Evolutionary conservation across 1,140 invertebrate genomes (phyloP).

Genomic region (Drosophila tropicalis): DNA sequence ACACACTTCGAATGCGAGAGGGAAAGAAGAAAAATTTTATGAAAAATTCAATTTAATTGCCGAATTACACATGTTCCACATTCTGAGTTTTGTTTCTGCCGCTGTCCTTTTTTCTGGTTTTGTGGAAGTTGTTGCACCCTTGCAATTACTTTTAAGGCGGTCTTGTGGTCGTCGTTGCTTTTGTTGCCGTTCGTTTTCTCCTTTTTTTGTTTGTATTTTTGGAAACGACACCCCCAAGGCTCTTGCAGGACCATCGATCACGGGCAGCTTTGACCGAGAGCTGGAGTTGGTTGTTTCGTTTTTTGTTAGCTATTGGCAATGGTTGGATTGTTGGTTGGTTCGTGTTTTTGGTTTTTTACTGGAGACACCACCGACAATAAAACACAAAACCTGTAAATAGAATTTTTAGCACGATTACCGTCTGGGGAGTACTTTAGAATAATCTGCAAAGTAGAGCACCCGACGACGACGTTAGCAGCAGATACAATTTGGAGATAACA

Average conservation of each 20-base stretch:
- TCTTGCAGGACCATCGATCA: constrained; percentile 70
- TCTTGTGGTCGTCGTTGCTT: constrained; percentile 16
- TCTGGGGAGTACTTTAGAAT: constrained; percentile 82
- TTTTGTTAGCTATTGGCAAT: constrained; percentile 67
- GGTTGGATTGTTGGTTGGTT: constrained; percentile 15
- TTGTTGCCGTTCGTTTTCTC: background rate
- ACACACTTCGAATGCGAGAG: constrained; percentile 10
- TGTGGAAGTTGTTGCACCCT: constrained; percentile 62
- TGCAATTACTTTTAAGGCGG: constrained; percentile 77
- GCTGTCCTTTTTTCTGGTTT: constrained; percentile 17
- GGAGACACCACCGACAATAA: constrained; percentile 70
- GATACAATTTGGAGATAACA: constrained; percentile 14
- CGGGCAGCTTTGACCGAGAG: constrained; percentile 75
- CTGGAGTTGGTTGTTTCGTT: constrained; percentile 69
- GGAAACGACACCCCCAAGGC: constrained; percentile 71
- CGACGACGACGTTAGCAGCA: constrained; percentile 34
- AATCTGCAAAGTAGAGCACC: constrained; percentile 72
- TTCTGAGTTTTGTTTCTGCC: constrained; percentile 56
- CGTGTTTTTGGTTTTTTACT: constrained; percentile 31
- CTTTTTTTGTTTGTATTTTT: constrained; percentile 33
- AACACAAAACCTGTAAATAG: constrained; percentile 83
- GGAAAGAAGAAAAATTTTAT: constrained; percentile 62
- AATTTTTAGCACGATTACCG: constrained; percentile 82
- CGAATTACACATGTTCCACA: constrained; percentile 82
- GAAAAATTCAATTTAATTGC: constrained; percentile 83